phyloP scores from a whole-genome alignment of 2,888 invertebrate genomes.

The Sicus ferrugineus region DNA sequence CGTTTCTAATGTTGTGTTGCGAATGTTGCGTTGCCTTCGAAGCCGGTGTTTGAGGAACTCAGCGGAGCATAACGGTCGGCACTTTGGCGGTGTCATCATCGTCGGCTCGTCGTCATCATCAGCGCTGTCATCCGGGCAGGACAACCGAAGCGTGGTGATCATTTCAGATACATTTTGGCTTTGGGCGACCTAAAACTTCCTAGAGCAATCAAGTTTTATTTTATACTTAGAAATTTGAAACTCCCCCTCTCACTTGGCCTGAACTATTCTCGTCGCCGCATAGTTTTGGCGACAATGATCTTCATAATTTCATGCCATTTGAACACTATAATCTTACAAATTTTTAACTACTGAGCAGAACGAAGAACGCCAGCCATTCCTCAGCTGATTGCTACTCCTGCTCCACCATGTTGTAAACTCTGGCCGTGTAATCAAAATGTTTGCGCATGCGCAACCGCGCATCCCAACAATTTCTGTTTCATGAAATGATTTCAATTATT shows the following conservation, averaged over 20 bases:
- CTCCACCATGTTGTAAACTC: constrained; percentile 21
- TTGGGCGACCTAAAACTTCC: too few species aligned
- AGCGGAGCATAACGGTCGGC: constrained; percentile 16
- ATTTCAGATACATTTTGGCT: too few species aligned
- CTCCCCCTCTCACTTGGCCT: background rate
- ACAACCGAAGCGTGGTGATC: too few species aligned
- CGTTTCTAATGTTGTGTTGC: too few species aligned
- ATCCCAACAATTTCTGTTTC: constrained; percentile 45
- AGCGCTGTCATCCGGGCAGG: constrained; percentile 1
- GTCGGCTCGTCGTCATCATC: constrained; percentile 18
- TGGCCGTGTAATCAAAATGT: constrained; percentile 27
- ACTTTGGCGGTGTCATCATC: background rate
- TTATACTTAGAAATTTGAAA: too few species aligned
- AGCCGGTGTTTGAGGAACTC: constrained; percentile 27
- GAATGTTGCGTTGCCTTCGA: constrained; percentile 7
- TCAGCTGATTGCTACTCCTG: constrained; percentile 22
- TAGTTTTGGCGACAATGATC: constrained; percentile 32
- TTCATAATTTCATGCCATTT: constrained; percentile 52
- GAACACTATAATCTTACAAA: constrained; percentile 46
- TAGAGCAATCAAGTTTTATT: too few species aligned
- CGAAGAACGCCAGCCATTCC: constrained; percentile 5
- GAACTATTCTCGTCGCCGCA: background rate
- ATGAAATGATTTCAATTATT: constrained; percentile 61
- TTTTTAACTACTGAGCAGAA: constrained; percentile 17
- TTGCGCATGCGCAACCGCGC: constrained; percentile 45